Evolutionary conservation across 2,888 invertebrate species (phyloP).

Genomic region (Deilephila porcellus): DNA sequence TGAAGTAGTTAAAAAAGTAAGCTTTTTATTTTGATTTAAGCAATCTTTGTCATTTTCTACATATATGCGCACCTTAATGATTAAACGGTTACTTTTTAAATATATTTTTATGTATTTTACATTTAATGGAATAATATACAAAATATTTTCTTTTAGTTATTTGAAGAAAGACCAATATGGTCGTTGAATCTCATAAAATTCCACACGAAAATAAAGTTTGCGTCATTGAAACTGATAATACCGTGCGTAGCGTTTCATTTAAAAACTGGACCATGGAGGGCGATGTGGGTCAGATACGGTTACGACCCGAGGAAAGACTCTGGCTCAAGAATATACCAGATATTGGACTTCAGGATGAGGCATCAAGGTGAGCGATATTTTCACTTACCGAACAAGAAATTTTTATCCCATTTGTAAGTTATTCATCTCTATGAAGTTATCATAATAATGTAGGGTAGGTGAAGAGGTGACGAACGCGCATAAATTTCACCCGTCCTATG

Average conservation of each 20-base stretch:
- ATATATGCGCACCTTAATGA: too few species aligned
- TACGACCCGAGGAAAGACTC: constrained; percentile 95
- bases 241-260: constrained; percentile 95
- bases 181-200: constrained; percentile 90
- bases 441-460: too few species aligned
- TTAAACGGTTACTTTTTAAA: too few species aligned
- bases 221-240: constrained; percentile 90
- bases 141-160: constrained; percentile 82
- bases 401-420: too few species aligned
- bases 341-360: constrained; percentile 91
- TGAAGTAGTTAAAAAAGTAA: constrained; percentile 77
- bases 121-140: not conserved
- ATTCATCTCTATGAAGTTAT: too few species aligned
- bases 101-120: not conserved
- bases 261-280: constrained; percentile 96
- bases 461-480: too few species aligned
- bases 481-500: too few species aligned
- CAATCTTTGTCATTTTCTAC: too few species aligned
- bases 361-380: constrained; percentile 77
- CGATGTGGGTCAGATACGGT: constrained; percentile 94
- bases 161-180: constrained; percentile 96
- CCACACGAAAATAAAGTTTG: constrained; percentile 85
- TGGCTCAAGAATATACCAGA: constrained; percentile 92
- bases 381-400: too few species aligned
- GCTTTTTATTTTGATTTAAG: not conserved